Conservation (phyloP, 2,797 vertebrate genomes). For the Pachyuromys duprasi region DNA sequence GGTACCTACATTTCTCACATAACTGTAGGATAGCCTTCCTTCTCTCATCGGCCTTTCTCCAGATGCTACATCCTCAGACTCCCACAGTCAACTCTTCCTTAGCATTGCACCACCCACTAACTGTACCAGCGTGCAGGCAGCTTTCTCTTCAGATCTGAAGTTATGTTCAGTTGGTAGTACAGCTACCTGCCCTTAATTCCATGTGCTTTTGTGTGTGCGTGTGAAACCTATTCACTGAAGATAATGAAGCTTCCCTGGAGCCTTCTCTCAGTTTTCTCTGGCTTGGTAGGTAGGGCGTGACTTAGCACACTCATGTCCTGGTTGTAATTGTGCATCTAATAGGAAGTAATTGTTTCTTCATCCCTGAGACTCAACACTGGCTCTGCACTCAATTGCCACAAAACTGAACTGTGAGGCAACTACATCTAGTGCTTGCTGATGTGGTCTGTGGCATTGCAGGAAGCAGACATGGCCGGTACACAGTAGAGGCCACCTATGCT, state of each 20-base stretch:
- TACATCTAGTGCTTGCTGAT: accelerated
- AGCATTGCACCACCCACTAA: background rate
- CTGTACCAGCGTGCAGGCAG: background rate
- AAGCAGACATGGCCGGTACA: background rate
- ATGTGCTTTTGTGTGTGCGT: background rate
- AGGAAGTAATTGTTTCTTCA: background rate
- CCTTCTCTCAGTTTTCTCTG: background rate
- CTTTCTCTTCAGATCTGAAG: background rate
- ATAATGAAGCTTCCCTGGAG: background rate
- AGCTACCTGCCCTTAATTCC: background rate
- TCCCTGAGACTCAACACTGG: too few relatives aligned
- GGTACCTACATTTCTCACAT: accelerated
- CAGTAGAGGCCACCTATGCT: background rate
- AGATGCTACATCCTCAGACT: background rate
- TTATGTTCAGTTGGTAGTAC: background rate
- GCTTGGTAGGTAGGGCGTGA: background rate
- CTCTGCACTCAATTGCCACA: background rate
- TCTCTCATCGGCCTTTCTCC: background rate
- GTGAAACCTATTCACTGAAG: background rate
- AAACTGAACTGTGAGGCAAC: background rate
- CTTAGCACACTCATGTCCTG: background rate
- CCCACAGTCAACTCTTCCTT: background rate
- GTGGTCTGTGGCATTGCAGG: accelerated
- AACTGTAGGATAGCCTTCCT: background rate
- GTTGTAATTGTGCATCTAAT: background rate